These are phyloP conservation scores for Brachypalpus laphriformis DNA, from an alignment of 2,888 invertebrate genomes.

Conservation along the genomic window DNA sequence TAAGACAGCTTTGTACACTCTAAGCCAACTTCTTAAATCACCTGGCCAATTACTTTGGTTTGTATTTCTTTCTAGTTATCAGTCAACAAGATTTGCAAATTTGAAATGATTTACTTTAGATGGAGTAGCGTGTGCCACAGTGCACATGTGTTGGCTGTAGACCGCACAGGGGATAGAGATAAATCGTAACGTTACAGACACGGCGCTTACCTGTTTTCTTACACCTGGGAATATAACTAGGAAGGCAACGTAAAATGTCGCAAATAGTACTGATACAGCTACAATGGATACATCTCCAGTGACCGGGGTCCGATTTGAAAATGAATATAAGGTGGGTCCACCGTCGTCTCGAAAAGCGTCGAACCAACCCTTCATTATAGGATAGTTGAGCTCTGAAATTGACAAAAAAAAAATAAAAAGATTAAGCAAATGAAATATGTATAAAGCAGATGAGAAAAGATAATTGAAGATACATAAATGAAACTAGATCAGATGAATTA, in stretches of 20 bases:
- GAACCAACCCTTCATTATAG: constrained; percentile 96
- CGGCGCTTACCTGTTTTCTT: constrained; percentile 90
- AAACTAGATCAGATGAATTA: too few relatives aligned
- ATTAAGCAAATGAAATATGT: neutral
- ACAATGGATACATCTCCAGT: constrained; percentile 95
- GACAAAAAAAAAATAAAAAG: constrained; percentile 11
- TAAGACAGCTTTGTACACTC: constrained; percentile 30
- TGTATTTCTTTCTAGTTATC: constrained; percentile 38
- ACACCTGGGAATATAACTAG: constrained; percentile 98
- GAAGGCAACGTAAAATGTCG: constrained; percentile 96
- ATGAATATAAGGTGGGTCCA: constrained; percentile 97
- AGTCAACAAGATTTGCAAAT: constrained; percentile 58
- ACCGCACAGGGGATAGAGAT: neutral
- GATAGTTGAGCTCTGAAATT: constrained; percentile 78
- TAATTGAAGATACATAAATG: too few relatives aligned
- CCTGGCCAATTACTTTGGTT: constrained; percentile 58
- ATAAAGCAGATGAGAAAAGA: neutral
- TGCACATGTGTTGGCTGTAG: neutral
- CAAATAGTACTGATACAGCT: constrained; percentile 92
- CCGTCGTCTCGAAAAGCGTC: constrained; percentile 98
- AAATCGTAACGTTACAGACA: neutral
- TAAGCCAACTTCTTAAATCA: constrained; percentile 25
- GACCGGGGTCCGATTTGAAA: constrained; percentile 97
- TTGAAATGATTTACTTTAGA: constrained; percentile 30
- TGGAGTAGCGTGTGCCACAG: constrained; percentile 35